A percentile compares a stretch with the other conserved stretches of the same genome.
These are phyloP conservation scores for Sturnus vulgaris DNA, from an alignment of 2,113 vertebrate species.

Conservation along the genomic window DNA sequence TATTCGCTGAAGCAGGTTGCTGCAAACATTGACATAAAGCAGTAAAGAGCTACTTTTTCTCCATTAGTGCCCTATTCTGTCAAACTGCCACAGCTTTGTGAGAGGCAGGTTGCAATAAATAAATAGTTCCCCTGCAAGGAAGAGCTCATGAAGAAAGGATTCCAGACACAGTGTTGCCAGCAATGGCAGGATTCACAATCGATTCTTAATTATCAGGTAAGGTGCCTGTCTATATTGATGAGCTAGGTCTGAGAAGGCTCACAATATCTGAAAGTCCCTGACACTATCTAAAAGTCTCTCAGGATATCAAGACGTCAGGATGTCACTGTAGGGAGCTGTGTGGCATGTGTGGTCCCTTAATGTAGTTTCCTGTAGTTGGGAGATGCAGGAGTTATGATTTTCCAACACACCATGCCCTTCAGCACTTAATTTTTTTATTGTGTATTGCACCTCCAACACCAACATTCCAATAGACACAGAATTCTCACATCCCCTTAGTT, in stretches of 20 bases:
- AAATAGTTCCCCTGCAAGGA: neutral
- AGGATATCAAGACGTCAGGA: neutral
- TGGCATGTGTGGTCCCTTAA: neutral
- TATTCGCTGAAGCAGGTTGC: neutral
- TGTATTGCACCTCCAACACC: rapidly evolving
- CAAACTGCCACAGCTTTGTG: neutral
- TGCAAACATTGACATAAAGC: neutral
- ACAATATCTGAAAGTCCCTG: neutral
- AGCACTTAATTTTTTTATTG: neutral
- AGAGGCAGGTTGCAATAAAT: neutral
- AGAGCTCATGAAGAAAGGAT: neutral
- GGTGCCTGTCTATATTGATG: neutral
- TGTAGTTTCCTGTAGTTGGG: neutral
- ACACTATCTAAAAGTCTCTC: neutral
- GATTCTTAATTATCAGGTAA: neutral
- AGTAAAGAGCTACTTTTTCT: neutral
- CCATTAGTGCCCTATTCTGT: neutral
- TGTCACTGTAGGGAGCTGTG: neutral
- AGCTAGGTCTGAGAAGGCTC: neutral
- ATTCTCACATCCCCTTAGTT: neutral
- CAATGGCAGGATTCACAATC: neutral
- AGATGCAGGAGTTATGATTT: neutral
- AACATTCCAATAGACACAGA: neutral
- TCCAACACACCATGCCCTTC: neutral
- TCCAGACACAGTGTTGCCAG: neutral